phyloP scores from a whole-genome alignment of 2,113 vertebrate genomes.

The Eleginops maclovinus region DNA sequence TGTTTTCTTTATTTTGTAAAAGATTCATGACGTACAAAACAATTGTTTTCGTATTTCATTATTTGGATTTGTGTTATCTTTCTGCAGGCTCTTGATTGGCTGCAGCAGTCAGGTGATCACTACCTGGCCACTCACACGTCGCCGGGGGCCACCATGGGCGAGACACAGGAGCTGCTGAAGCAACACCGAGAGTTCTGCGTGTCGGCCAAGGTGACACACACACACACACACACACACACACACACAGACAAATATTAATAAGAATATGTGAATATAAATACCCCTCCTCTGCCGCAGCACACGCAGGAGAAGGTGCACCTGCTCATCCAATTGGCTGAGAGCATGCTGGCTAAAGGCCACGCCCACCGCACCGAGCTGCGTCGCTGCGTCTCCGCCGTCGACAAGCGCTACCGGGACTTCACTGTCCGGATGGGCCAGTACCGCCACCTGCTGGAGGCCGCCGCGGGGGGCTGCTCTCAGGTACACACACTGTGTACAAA shows the following conservation, averaged over 20 bases:
- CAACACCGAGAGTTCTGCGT: slow-evolving; percentile 95
- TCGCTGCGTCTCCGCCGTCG: slow-evolving; percentile 95
- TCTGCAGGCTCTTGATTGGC: slow-evolving; percentile 94
- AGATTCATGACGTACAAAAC: no score
- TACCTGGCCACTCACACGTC: slow-evolving; percentile 95
- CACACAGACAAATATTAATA: background rate
- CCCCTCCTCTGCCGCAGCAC: slow-evolving; percentile 83
- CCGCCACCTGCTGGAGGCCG: slow-evolving; percentile 92
- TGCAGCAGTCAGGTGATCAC: slow-evolving; percentile 96
- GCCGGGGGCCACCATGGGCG: slow-evolving; percentile 88
- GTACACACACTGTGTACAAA: background rate
- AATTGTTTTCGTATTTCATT: no score
- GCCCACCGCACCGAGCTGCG: slow-evolving; percentile 94
- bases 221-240: background rate
- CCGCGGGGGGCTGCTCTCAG: slow-evolving; percentile 93
- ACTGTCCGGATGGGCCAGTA: slow-evolving; percentile 95
- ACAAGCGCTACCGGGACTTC: slow-evolving; percentile 97
- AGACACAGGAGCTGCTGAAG: slow-evolving; percentile 94
- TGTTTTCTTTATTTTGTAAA: no score
- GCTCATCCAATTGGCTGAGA: slow-evolving; percentile 96
- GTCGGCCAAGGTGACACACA: slow-evolving; percentile 91
- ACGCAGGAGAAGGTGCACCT: slow-evolving; percentile 98
- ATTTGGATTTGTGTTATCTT: no score
- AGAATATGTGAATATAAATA: background rate
- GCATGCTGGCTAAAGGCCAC: slow-evolving; percentile 97